phyloP scores from a whole-genome alignment of 2,113 vertebrate species.

The Spea bombifrons region DNA sequence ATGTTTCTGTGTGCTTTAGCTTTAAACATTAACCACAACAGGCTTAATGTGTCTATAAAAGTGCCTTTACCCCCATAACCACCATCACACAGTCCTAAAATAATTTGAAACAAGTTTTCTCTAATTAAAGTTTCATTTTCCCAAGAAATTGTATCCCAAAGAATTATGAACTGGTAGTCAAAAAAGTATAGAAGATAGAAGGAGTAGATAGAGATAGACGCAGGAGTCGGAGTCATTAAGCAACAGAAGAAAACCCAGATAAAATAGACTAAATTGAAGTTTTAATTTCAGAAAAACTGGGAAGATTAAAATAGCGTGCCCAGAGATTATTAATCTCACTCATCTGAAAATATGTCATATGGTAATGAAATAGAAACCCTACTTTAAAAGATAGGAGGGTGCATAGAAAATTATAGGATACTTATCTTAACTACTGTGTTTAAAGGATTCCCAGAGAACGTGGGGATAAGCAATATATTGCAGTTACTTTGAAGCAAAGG shows the following conservation, averaged over 20 bases:
- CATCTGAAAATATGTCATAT: conserved; percentile 46
- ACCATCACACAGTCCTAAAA: too few relatives aligned
- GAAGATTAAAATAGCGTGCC: conserved; percentile 10
- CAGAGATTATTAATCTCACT: conserved; percentile 41
- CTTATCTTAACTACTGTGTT: conserved; percentile 42
- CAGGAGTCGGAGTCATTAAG: neutral
- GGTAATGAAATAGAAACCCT: conserved; percentile 37
- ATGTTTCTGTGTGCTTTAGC: too few relatives aligned
- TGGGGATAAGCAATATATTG: conserved; percentile 40
- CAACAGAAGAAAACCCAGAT: neutral
- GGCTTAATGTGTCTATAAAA: too few relatives aligned
- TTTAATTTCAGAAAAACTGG: conserved; percentile 8
- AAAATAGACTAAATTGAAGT: neutral
- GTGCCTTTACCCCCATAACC: too few relatives aligned
- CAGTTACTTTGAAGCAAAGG: conserved; percentile 35
- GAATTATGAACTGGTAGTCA: too few relatives aligned
- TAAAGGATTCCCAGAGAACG: conserved; percentile 28
- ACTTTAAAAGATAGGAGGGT: conserved; percentile 33
- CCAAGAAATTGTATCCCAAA: too few relatives aligned
- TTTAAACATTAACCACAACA: too few relatives aligned
- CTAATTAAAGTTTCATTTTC: too few relatives aligned
- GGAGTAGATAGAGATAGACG: neutral
- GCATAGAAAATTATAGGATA: conserved; percentile 36
- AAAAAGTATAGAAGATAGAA: neutral
- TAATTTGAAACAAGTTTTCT: too few relatives aligned